Evolutionary conservation across 1,140 invertebrate genomes (phyloP).

Genomic region (Drosophila prosaltans): DNA sequence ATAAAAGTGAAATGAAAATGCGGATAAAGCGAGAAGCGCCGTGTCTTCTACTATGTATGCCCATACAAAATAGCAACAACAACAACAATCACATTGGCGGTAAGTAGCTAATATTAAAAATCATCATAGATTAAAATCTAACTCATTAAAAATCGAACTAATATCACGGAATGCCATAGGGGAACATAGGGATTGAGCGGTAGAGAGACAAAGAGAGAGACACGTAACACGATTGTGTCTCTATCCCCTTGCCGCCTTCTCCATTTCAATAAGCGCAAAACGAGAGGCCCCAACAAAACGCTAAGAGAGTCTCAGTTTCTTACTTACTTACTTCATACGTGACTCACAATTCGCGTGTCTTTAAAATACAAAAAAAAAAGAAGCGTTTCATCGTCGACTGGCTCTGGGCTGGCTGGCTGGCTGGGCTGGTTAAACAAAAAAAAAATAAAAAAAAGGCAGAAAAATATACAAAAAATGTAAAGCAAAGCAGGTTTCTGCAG

Average conservation of each 20-base stretch:
- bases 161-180: neutral
- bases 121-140: no score
- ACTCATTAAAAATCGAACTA: neutral
- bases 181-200: neutral
- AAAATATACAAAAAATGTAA: constrained; percentile 72
- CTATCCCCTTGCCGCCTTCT: constrained; percentile 26
- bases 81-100: constrained; percentile 83
- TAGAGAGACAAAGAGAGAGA: constrained; percentile 22
- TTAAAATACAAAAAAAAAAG: constrained; percentile 77
- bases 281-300: constrained; percentile 25
- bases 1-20: constrained; percentile 85
- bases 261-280: constrained; percentile 47
- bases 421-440: constrained; percentile 37
- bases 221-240: constrained; percentile 42
- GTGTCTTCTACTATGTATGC: constrained; percentile 86
- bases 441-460: constrained; percentile 45
- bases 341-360: constrained; percentile 80
- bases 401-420: constrained; percentile 47
- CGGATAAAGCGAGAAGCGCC: constrained; percentile 87
- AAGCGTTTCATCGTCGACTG: constrained; percentile 58
- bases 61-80: constrained; percentile 80
- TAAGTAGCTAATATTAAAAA: constrained; percentile 71
- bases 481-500: constrained; percentile 78
- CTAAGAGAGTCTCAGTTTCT: constrained; percentile 66
- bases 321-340: constrained; percentile 71